Percentiles rank a stretch among this genome's conserved stretches.
Conservation (phyloP, 2,113 vertebrate genomes). For the Trichechus manatus region DNA sequence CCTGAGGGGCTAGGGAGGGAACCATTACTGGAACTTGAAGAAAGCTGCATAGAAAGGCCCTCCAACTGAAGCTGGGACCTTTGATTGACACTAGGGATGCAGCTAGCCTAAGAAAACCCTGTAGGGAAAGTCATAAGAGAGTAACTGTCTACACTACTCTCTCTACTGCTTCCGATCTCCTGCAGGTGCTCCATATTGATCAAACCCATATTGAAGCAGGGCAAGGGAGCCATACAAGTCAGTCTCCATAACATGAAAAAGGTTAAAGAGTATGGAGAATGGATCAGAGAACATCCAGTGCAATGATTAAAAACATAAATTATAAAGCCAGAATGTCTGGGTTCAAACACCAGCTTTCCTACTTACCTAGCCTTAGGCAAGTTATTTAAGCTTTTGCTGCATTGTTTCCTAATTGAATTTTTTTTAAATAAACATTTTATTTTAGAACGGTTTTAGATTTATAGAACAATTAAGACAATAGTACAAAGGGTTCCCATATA, state of each 20-base stretch:
- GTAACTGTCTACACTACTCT: rapidly evolving
- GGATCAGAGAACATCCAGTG: background rate
- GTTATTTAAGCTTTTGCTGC: background rate
- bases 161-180: no score
- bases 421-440: background rate
- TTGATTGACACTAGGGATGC: background rate
- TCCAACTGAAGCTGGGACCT: background rate
- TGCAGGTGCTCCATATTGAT: rapidly evolving
- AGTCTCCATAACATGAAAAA: background rate
- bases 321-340: background rate
- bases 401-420: background rate
- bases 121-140: no score
- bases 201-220: background rate
- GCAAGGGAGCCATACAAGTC: background rate
- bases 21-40: background rate
- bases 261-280: background rate
- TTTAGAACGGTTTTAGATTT: constrained; percentile 26
- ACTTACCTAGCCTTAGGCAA: background rate
- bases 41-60: background rate
- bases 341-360: background rate
- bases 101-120: background rate
- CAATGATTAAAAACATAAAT: background rate
- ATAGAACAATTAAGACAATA: background rate
- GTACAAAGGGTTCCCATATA: no score
- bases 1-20: background rate